A percentile compares a stretch with the other conserved stretches of the same genome.
Conservation (phyloP, 2,888 invertebrate genomes). For the Acutogordius australiensis region DNA sequence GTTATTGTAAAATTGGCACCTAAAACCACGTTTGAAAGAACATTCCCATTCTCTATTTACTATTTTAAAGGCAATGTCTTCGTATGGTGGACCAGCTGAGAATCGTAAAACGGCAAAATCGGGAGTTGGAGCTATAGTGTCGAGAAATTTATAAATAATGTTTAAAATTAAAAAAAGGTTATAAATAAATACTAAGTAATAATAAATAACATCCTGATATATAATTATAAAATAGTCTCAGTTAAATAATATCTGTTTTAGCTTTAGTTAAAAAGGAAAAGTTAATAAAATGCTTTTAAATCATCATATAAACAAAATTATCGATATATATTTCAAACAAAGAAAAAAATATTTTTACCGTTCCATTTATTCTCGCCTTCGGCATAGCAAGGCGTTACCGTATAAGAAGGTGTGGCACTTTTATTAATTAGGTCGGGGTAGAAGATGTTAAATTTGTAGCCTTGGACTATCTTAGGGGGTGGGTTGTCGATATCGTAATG, state of each 20-base stretch:
- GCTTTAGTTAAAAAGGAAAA: too few species aligned
- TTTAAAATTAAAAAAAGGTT: too few species aligned
- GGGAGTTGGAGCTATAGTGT: conserved; percentile 18
- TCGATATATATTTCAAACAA: too few species aligned
- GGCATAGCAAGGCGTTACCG: conserved; percentile 28
- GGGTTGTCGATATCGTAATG: conserved; percentile 99
- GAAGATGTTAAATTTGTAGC: conserved; percentile 98
- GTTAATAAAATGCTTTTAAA: too few species aligned
- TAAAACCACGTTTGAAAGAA: conserved; percentile 81
- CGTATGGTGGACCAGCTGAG: conserved; percentile 94
- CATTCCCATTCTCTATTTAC: conserved; percentile 98
- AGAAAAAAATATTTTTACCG: too few species aligned
- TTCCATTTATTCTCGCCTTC: background rate
- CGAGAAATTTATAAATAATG: too few species aligned
- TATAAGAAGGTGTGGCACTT: conserved; percentile 62
- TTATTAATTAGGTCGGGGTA: conserved; percentile 94
- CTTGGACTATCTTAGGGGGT: conserved; percentile 96
- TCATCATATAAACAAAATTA: too few species aligned
- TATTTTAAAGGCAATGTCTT: conserved; percentile 92
- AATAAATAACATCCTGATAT: too few species aligned
- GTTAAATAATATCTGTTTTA: too few species aligned
- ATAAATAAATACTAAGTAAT: too few species aligned
- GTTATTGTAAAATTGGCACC: conserved; percentile 96
- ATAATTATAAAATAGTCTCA: too few species aligned
- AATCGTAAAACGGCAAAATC: conserved; percentile 81